phyloP scores from a whole-genome alignment of 2,888 invertebrate genomes.

The Nebria salina region DNA sequence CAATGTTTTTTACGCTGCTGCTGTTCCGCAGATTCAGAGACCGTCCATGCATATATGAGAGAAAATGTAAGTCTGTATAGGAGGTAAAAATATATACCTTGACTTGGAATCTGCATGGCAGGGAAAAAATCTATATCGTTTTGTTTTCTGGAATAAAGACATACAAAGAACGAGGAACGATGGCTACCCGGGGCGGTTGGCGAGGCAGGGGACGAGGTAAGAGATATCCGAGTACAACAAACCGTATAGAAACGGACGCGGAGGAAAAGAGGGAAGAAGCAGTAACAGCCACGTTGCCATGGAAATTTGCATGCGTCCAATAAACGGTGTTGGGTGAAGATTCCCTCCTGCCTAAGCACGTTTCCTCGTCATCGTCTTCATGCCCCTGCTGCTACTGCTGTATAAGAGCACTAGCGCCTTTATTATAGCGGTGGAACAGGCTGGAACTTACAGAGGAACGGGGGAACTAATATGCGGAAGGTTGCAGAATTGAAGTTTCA shows the following conservation, averaged over 20 bases:
- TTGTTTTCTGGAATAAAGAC: constrained; percentile 60
- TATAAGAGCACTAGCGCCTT: constrained; percentile 31
- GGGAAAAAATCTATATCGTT: constrained; percentile 61
- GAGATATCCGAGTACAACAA: constrained; percentile 20
- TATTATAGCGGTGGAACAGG: constrained; percentile 26
- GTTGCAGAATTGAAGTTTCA: constrained; percentile 53
- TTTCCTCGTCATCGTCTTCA: constrained; percentile 4
- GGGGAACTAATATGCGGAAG: constrained; percentile 55
- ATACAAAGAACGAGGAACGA: constrained; percentile 48
- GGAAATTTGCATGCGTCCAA: constrained; percentile 63
- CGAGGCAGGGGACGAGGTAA: constrained; percentile 23
- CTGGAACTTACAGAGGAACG: background rate
- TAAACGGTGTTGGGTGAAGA: constrained; percentile 54
- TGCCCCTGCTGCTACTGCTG: background rate
- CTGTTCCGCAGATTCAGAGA: background rate
- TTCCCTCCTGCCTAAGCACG: constrained; percentile 25
- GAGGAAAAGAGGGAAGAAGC: constrained; percentile 50
- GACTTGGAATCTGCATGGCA: constrained; percentile 1
- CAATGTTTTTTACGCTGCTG: constrained; percentile 1
- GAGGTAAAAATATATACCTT: background rate
- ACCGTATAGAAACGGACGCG: constrained; percentile 46
- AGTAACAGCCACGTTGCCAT: constrained; percentile 57
- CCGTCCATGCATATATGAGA: no score
- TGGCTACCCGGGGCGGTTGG: constrained; percentile 25
- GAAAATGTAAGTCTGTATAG: background rate